Evolutionary conservation across 2,113 vertebrate species (phyloP).

Genomic region (Gavialis gangeticus): DNA sequence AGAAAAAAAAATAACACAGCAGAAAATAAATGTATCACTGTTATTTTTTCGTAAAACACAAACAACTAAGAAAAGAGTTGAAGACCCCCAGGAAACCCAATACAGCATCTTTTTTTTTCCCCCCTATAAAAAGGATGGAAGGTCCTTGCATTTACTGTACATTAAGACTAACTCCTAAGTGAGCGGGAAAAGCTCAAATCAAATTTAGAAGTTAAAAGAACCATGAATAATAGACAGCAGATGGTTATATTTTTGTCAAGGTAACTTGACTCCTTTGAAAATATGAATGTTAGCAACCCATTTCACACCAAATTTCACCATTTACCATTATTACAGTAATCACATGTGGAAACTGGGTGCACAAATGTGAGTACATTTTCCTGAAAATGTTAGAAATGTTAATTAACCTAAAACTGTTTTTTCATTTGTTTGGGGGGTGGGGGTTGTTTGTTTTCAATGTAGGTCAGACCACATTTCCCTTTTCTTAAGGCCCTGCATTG

Average conservation of each 20-base stretch:
- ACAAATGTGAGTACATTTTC: not conserved
- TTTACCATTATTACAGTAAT: not conserved
- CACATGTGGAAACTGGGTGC: not conserved
- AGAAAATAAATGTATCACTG: too few species aligned
- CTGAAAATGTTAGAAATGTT: not conserved
- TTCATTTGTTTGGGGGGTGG: not conserved
- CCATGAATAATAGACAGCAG: not conserved
- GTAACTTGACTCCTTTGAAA: rapidly evolving
- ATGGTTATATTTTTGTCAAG: not conserved
- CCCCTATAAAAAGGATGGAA: too few species aligned
- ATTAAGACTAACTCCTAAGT: too few species aligned
- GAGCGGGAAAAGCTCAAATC: not conserved
- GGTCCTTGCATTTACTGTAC: too few species aligned
- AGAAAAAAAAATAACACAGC: not conserved
- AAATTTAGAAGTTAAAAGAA: rapidly evolving
- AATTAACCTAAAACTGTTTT: not conserved
- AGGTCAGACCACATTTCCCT: not conserved
- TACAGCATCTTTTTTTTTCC: too few species aligned
- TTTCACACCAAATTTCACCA: not conserved
- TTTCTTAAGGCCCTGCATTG: not conserved
- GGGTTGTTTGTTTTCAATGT: not conserved
- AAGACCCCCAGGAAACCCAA: too few species aligned
- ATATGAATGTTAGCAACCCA: rapidly evolving
- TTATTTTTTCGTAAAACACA: not conserved
- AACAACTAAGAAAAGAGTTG: not conserved